Evolutionary conservation across 2,888 invertebrate genomes (phyloP).

Genomic region (Pandemis corylana): DNA sequence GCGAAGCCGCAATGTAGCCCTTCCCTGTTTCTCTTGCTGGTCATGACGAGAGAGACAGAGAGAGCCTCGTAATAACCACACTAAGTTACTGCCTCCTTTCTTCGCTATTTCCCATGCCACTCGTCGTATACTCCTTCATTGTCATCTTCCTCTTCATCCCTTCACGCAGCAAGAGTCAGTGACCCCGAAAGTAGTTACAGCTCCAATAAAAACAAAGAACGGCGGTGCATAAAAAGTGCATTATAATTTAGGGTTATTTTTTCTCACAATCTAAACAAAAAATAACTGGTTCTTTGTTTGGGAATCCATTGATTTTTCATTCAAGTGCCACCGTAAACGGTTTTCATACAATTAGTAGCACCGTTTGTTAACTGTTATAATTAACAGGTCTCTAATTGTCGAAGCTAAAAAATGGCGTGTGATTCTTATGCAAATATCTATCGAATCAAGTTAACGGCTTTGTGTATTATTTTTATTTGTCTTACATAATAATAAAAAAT

Average conservation of each 20-base stretch:
- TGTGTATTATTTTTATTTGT: constrained; percentile 1
- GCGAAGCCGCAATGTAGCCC: too few species aligned
- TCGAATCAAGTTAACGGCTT: background rate
- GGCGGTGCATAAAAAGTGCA: background rate
- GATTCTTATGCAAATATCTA: constrained; percentile 37
- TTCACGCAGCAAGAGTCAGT: background rate
- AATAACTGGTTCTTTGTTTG: constrained; percentile 46
- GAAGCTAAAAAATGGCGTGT: constrained; percentile 26
- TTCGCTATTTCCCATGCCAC: too few species aligned
- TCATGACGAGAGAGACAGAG: too few species aligned
- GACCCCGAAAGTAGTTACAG: background rate
- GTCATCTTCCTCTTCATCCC: too few species aligned
- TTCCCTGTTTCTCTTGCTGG: too few species aligned
- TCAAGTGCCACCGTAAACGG: constrained; percentile 23
- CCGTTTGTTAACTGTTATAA: constrained; percentile 29
- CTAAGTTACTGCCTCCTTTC: too few species aligned
- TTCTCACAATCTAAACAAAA: constrained; percentile 73
- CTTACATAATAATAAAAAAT: background rate
- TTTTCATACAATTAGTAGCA: constrained; percentile 36
- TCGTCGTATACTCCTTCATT: too few species aligned
- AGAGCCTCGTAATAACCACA: too few species aligned
- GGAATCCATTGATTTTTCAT: constrained; percentile 25
- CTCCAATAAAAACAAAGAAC: background rate
- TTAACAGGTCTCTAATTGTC: constrained; percentile 31
- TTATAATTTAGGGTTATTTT: constrained; percentile 61